Evolutionary conservation across 2,888 invertebrate species (phyloP).

Genomic region (Syrista parreyssii): DNA sequence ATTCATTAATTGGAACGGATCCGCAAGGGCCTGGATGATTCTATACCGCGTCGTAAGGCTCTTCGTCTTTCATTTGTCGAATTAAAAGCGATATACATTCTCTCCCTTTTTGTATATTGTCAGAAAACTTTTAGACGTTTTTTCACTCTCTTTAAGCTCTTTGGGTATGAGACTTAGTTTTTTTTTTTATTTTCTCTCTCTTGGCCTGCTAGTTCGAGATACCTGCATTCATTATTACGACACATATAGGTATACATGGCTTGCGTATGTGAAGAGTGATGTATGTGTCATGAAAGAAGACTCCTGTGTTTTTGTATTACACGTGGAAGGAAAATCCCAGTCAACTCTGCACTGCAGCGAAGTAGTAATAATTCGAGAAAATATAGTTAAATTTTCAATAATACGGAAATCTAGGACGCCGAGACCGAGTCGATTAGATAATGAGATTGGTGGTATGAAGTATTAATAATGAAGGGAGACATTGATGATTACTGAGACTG

Average conservation of each 20-base stretch:
- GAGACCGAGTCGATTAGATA: not conserved
- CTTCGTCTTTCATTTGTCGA: constrained; percentile 7
- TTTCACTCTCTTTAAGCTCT: not conserved
- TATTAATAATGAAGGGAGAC: not conserved
- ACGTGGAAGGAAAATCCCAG: not conserved
- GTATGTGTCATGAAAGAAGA: not conserved
- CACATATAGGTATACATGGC: not conserved
- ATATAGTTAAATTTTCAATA: not conserved
- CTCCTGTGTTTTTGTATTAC: not conserved
- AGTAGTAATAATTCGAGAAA: not conserved
- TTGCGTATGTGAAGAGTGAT: not conserved
- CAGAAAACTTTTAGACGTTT: not conserved
- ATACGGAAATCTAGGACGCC: not conserved
- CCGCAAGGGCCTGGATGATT: constrained; percentile 17
- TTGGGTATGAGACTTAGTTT: not conserved
- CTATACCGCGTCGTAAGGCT: not conserved
- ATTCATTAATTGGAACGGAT: constrained; percentile 32
- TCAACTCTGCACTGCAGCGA: not conserved
- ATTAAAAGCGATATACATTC: constrained; percentile 18
- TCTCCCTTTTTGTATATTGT: not conserved
- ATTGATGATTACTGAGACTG: not conserved
- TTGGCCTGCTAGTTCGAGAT: not conserved
- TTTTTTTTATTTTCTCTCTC: not conserved
- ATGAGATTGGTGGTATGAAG: not conserved
- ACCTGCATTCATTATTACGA: not conserved